Conservation (phyloP, 1,140 invertebrate genomes). For the Lepidurus packardi region DNA sequence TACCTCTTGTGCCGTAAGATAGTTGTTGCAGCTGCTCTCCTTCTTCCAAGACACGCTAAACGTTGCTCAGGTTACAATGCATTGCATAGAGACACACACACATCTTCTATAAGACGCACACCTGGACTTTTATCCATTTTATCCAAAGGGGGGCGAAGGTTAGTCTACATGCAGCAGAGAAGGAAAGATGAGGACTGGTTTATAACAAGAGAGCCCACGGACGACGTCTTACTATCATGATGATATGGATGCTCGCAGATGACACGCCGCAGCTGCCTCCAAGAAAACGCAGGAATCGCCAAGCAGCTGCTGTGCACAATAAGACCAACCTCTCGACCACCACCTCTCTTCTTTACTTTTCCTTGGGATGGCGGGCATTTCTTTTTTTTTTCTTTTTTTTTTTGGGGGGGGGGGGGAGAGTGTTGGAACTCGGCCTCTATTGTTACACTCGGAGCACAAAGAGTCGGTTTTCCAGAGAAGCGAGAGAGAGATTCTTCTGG, state of each 20-base stretch:
- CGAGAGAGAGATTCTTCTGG: not conserved
- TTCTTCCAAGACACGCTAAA: conserved; percentile 15
- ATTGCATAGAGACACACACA: not conserved
- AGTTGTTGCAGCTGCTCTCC: not conserved
- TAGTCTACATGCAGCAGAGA: not conserved
- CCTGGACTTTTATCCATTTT: not conserved
- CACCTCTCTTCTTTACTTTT: not conserved
- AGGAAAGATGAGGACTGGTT: not conserved
- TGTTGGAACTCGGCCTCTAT: not conserved
- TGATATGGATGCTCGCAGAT: conserved; percentile 18
- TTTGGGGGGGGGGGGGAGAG: not conserved
- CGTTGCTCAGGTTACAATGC: conserved; percentile 18
- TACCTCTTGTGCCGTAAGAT: not conserved
- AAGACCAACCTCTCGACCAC: no score
- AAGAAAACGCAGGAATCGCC: conserved; percentile 10
- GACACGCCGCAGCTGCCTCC: not conserved
- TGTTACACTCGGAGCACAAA: not conserved
- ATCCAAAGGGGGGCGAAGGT: not conserved
- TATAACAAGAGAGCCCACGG: not conserved
- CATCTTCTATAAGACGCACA: not conserved
- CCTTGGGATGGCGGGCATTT: not conserved
- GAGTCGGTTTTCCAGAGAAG: not conserved
- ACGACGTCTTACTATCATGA: conserved; percentile 4
- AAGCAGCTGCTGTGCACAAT: not conserved
- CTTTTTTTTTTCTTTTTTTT: not conserved